Base-by-base conservation (phyloP, 2,797 vertebrate genomes). In the Periophthalmus magnuspinnatus region DNA sequence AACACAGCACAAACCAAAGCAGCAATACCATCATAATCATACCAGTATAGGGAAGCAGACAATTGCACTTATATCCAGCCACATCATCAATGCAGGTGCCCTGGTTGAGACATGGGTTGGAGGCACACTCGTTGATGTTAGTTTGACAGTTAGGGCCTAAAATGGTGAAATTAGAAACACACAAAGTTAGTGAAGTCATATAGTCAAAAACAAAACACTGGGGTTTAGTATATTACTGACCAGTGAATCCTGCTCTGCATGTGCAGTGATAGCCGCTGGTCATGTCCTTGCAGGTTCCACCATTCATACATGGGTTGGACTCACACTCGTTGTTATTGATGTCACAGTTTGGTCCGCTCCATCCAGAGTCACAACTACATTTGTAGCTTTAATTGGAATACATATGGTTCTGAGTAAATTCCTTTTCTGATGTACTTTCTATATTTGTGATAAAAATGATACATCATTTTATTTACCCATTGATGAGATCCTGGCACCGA, bases 61-160 rank as follows among this genome's bases (percentile, higher is more conserved):
- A 99, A 92, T 93, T 98, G 93, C 98, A 99, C 87, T 96, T 97
- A 90, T 97, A 99, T 64, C 97, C 96, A 0, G 98, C 97, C 4
- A 99, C 95, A 0, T 95, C 97, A 0, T 99, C 98, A 0, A 99
- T 98, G 89, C 98, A 99, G 0, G 94, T 95, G 78, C 97, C 98
- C 84, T 97, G 96, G 90, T 99, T 99, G 81, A 99, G 93, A 90
- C 98, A 99, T 0, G 97, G 98, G 91, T 97, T 99, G 89, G 98
- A 99, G 0, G 96, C 96, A 3, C 98, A 99, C 81, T 99, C 98
- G 0, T 99, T 99, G 93, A 99, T 96, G 82, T 99, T 99, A 85
- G 95, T 98, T 89, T 99, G 97, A 89, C 98, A 99, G 92, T 97
- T 99, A 87, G 96, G 96, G 74, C 98, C 97, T 99, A 84, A 0